These are phyloP conservation scores for Rafetus swinhoei DNA, from an alignment of 2,113 vertebrate genomes.

Conservation along the genomic window DNA sequence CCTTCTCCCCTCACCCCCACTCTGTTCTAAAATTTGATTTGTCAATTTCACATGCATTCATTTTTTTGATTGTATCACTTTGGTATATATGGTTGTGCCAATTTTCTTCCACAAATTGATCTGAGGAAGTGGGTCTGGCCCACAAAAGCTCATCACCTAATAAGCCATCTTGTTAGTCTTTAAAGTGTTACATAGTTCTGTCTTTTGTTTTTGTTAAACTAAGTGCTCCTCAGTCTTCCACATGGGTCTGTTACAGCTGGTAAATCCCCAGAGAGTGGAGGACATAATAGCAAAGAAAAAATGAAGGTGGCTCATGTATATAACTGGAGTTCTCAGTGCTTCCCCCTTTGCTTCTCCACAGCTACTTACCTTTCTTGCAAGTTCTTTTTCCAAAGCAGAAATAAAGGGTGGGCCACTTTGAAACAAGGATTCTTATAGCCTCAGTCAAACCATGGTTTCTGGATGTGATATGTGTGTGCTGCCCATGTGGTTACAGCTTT, in stretches of 20 bases:
- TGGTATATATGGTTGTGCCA: too few relatives aligned
- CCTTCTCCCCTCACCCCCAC: too few relatives aligned
- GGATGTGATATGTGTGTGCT: neutral
- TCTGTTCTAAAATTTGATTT: too few relatives aligned
- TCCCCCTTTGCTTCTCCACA: neutral
- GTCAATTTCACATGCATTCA: too few relatives aligned
- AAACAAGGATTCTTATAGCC: neutral
- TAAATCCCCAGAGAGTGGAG: neutral
- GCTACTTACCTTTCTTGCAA: neutral
- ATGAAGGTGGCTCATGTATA: neutral
- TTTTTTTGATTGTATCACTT: too few relatives aligned
- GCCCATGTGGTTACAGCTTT: neutral
- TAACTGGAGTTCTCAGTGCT: neutral
- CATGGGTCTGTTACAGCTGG: neutral
- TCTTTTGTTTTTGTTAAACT: too few relatives aligned
- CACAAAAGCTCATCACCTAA: too few relatives aligned
- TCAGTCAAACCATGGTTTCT: neutral
- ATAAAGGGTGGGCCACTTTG: neutral
- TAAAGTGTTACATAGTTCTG: too few relatives aligned
- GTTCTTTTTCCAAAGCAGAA: neutral
- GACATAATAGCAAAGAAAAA: neutral
- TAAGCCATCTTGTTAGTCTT: too few relatives aligned
- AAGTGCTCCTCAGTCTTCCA: neutral
- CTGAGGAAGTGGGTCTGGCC: too few relatives aligned
- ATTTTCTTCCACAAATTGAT: too few relatives aligned